phyloP scores from a whole-genome alignment of 2,797 vertebrate genomes.

The Ctenochaetus hawaiiensis region DNA sequence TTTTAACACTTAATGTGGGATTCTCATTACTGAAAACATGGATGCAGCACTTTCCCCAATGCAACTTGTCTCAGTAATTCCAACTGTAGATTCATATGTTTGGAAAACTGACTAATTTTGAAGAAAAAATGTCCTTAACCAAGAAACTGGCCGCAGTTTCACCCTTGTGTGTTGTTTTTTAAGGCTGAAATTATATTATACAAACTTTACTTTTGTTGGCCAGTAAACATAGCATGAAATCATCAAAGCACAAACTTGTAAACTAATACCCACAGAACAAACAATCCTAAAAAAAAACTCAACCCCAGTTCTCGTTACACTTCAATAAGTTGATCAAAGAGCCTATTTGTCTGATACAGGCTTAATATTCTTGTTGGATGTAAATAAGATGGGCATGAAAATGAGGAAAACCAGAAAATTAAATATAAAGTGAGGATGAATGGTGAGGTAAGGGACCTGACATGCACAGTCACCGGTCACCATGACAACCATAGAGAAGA shows the following conservation, averaged over 20 bases:
- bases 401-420: constrained; percentile 7
- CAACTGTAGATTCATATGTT: neutral
- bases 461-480: constrained; percentile 51
- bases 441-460: constrained; percentile 18
- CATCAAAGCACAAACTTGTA: constrained; percentile 13
- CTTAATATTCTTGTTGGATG: constrained; percentile 35
- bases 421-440: constrained; percentile 7
- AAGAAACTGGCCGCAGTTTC: neutral
- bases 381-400: constrained; percentile 22
- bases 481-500: constrained; percentile 57
- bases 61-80: constrained; percentile 3
- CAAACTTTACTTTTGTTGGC: constrained; percentile 4
- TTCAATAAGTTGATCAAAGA: constrained; percentile 36
- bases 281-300: constrained; percentile 7
- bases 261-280: constrained; percentile 37
- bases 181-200: neutral
- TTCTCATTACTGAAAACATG: neutral
- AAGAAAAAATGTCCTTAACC: neutral
- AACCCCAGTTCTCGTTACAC: neutral
- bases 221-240: constrained; percentile 26
- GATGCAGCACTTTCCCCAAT: constrained; percentile 4
- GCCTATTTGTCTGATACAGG: constrained; percentile 27
- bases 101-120: neutral
- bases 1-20: neutral
- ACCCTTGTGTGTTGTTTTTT: constrained; percentile 8